A percentile compares a stretch with the other conserved stretches of the same genome.
These are phyloP conservation scores for Myzus persicae DNA, from an alignment of 1,140 invertebrate genomes.

Conservation along the genomic window DNA sequence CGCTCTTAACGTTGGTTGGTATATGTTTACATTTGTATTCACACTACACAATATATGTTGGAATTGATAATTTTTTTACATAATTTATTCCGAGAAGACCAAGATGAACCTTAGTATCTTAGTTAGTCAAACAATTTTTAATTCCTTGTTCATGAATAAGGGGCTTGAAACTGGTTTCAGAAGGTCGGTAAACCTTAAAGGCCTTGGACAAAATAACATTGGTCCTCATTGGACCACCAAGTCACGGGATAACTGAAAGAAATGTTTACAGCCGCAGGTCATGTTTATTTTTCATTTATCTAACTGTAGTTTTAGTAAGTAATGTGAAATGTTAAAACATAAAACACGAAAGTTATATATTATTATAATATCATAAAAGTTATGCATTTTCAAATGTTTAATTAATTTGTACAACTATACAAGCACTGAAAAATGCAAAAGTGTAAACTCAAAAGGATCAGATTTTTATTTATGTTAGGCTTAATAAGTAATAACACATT, in stretches of 20 bases:
- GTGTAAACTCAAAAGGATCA: neutral
- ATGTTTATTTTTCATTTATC: neutral
- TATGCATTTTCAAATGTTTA: neutral
- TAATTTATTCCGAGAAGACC: neutral
- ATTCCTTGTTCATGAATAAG: neutral
- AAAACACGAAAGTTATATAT: neutral
- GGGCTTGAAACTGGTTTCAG: constrained; percentile 19
- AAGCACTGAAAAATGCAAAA: neutral
- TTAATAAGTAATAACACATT: too few relatives aligned
- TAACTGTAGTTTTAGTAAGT: neutral
- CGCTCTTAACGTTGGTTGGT: neutral
- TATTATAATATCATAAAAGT: neutral
- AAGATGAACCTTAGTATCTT: neutral
- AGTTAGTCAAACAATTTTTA: neutral
- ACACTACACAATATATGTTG: neutral
- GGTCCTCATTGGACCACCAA: neutral
- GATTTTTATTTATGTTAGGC: too few relatives aligned
- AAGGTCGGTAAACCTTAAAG: constrained; percentile 17
- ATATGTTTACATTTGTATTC: neutral
- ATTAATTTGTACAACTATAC: too few relatives aligned
- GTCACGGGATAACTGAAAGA: neutral
- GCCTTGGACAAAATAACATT: constrained; percentile 33
- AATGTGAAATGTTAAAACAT: neutral
- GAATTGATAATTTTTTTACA: neutral
- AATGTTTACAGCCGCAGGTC: neutral